Base-by-base conservation (phyloP, 2,888 invertebrate species). In the Charanyca ferruginea region DNA sequence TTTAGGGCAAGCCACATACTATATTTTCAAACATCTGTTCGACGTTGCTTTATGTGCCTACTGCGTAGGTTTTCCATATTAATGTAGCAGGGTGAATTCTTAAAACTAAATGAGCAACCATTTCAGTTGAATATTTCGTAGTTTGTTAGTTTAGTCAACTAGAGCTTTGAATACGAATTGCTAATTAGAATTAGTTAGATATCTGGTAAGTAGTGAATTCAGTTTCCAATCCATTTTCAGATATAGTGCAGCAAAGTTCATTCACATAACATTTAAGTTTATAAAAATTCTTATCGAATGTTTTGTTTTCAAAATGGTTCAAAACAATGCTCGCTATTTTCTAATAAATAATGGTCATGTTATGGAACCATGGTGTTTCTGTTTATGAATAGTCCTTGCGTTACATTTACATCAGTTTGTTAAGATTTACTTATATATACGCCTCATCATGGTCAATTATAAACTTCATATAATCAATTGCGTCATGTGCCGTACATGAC, bases 31-130 rank as follows among this genome's bases (percentile, higher is more conserved):
- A 77, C 74, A 80, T 84, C 66, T 73, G 76, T 66, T 49, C 63
- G 38, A 16, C 9, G 38, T 38, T 16, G 86, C 82, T 83, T 86
- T 65, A 79, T 73, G 73, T 73, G 66, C 61, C 65, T 76, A 76
- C 79, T 89, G 86, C 87, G 87, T 85, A 88, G 86, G 60, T 47
- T 66, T 71, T 60, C 42, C 68, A 64, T 66, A 65, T 57, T 64
- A 73, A 67, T 79, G 79, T 77, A 74, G 47, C 47, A 23, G 38
- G 22, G 3, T 44, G 18, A 55, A 23, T 54, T 63, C 44, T 22
- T 42, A 25, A 41, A 28, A 53, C 51, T 59, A 58, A 71, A 68
- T 74, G 63, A 64, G 64, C 41, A 49, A 44, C 60, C 51, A 63
- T 61, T 28, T 28, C 41, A 41, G 20, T 54, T 25, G 35, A 48